These are phyloP conservation scores for Pogonomyrmex californicus DNA, from an alignment of 1,140 invertebrate genomes.

Conservation along the genomic window DNA sequence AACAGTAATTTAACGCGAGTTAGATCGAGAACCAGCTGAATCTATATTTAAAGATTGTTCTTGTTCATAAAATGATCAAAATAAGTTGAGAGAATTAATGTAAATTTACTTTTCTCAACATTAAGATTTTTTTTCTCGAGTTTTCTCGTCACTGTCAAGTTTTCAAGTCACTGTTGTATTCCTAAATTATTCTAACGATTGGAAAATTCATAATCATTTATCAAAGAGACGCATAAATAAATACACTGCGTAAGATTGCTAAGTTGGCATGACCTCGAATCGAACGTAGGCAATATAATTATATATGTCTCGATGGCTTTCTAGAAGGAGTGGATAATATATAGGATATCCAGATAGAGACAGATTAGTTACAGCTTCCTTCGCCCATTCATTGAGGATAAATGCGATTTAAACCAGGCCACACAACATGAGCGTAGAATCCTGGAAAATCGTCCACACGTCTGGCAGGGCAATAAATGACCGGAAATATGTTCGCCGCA, in stretches of 20 bases:
- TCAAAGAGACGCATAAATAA: neutral
- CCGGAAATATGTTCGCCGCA: neutral
- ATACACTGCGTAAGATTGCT: neutral
- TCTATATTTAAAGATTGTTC: neutral
- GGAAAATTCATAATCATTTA: neutral
- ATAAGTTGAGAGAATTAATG: too few species aligned
- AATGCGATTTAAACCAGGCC: slow-evolving; percentile 1
- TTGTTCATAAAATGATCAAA: too few species aligned
- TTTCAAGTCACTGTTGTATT: neutral
- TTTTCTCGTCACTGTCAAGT: neutral
- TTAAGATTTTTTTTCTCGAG: neutral
- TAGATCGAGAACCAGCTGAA: neutral
- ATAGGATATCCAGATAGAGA: neutral
- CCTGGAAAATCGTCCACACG: neutral
- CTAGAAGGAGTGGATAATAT: neutral
- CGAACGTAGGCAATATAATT: neutral
- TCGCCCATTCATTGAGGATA: neutral
- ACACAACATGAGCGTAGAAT: neutral
- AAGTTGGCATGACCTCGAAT: neutral
- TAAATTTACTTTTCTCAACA: too few species aligned
- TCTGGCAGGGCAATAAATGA: neutral
- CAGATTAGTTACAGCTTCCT: neutral
- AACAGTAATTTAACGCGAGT: neutral
- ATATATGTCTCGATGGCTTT: neutral
- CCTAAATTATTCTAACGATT: neutral